Evolutionary conservation across 2,888 invertebrate genomes (phyloP), one percentile per base, ranked within the genome.

Genomic region (Allygus modestus): DNA sequence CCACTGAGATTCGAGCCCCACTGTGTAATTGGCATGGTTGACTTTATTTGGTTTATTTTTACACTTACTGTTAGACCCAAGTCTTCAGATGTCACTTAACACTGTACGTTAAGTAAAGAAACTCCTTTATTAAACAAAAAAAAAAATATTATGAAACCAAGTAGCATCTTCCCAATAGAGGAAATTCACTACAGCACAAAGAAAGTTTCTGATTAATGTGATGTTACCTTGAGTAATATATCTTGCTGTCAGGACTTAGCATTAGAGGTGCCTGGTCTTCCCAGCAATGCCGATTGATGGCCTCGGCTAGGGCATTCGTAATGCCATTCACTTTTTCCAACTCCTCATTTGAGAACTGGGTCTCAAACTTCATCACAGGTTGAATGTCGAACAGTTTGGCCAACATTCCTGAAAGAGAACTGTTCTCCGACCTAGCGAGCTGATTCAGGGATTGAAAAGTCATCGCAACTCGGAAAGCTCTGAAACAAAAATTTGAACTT

Each of bases 281-380:
- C 37, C 37, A 51, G 1, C 83, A 69, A 31, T 82, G 69, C n/a
- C 84, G 81, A 71, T 87, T 86, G 9, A 87, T 51, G 17, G 81
- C 69, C 28, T 73, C 84, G 2, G 77, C 84, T 77, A 85, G 73
- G 0, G 79, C 79, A 15, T 69, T 51, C 28, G 83, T 51, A 7
- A 82, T 83, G 23, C 5, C 58, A 20, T 75, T 65, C 1, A 86
- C 58, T 26, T 51, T 82, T 37, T 75, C 69, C 11, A 84, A 58
- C 28, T 84, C 84, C 11, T 85, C 75, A 20, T 85, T 85, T n/a
- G 85, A 41, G n/a, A 83, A 84, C 0, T 86, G 84, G 11, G 86
- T 75, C 77, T 87, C 87, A 58, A 84, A 85, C 17, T 86, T 85
- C 15, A 87, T 83, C 15, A 87, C 69, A 1, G 82, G 43, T 4